These are phyloP conservation scores for Paradisaea rubra DNA, from an alignment of 2,113 vertebrate species.

Conservation along the genomic window DNA sequence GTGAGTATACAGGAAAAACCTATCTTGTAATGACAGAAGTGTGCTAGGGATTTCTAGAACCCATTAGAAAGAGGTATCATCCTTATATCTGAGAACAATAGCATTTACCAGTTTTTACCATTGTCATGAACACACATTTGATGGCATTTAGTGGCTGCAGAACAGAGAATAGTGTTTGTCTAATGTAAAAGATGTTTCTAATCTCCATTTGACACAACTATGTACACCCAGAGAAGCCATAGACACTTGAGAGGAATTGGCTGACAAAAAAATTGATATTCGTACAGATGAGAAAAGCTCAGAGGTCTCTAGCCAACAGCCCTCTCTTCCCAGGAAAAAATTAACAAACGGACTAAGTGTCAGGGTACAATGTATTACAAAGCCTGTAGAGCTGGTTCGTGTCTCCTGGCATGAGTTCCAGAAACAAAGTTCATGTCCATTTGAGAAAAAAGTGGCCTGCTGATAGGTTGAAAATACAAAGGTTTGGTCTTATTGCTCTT, in stretches of 20 bases:
- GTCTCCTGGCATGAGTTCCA: neutral
- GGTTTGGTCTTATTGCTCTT: neutral
- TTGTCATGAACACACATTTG: neutral
- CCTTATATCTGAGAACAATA: neutral
- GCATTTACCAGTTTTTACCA: neutral
- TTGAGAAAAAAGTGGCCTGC: neutral
- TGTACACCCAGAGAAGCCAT: neutral
- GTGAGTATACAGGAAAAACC: neutral
- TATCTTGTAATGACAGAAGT: neutral
- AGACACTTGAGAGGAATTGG: neutral
- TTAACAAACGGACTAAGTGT: neutral
- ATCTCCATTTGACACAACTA: neutral
- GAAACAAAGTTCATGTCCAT: neutral
- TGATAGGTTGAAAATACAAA: neutral
- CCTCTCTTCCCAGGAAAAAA: neutral
- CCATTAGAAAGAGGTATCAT: neutral
- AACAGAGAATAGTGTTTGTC: neutral
- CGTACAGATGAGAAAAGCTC: neutral
- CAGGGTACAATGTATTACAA: neutral
- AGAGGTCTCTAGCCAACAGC: neutral
- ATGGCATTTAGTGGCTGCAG: neutral
- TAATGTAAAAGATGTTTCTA: neutral
- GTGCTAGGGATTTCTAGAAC: neutral
- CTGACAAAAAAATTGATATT: neutral
- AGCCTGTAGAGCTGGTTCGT: accelerated